A percentile compares a stretch with the other conserved stretches of the same genome.
These are phyloP conservation scores for Oreochromis mossambicus DNA, from an alignment of 2,797 vertebrate species.

Conservation along the genomic window DNA sequence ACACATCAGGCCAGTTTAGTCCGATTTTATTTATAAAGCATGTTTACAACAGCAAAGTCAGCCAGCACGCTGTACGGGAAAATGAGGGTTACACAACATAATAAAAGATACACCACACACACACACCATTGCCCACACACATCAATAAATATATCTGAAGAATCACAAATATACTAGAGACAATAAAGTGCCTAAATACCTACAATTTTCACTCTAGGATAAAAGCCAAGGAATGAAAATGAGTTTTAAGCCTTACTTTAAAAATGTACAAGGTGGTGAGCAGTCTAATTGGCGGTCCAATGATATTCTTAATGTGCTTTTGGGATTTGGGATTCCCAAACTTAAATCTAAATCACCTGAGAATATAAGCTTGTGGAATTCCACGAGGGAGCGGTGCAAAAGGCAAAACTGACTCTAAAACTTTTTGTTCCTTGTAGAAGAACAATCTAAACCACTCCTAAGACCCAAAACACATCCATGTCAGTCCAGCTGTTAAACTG, in stretches of 20 bases:
- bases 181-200: neutral
- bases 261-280: neutral
- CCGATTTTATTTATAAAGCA: neutral
- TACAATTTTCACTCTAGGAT: neutral
- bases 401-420: neutral
- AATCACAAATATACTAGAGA: neutral
- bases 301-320: neutral
- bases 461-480: neutral
- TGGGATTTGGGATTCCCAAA: too few relatives aligned
- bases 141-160: neutral
- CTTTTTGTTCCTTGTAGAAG: too few relatives aligned
- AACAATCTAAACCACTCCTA: neutral
- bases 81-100: neutral
- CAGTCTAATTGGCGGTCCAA: neutral
- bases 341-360: neutral
- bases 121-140: neutral
- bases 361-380: neutral
- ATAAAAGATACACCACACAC: neutral
- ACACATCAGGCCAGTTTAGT: neutral
- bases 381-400: neutral
- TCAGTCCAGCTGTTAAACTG: neutral
- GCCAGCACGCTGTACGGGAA: neutral
- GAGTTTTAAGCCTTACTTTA: neutral
- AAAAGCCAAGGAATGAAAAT: neutral
- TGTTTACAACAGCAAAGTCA: neutral